Conservation (phyloP, 2,797 vertebrate genomes). For the Poeciliopsis presidionis region DNA sequence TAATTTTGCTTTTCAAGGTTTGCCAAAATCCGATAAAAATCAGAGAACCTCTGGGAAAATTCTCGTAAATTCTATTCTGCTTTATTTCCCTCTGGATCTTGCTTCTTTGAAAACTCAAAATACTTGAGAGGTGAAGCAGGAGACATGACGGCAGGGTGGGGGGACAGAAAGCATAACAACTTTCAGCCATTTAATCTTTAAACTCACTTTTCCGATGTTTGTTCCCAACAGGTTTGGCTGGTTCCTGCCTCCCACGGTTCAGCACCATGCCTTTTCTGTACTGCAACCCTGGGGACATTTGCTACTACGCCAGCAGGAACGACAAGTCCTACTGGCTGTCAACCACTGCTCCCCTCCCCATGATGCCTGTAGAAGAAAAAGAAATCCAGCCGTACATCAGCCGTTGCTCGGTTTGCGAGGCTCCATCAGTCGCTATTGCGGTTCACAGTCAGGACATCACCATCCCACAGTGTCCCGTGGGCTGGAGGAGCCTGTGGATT, state of each 20-base stretch:
- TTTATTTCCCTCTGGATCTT: not conserved
- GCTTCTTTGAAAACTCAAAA: not conserved
- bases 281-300: conserved; percentile 95
- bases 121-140: not conserved
- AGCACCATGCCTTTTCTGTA: conserved; percentile 98
- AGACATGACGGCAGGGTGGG: too few species aligned
- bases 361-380: conserved; percentile 94
- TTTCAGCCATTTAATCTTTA: not conserved
- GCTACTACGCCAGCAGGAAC: conserved; percentile 96
- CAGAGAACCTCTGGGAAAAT: not conserved
- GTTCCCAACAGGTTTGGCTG: conserved; percentile 86
- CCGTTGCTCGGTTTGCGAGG: conserved; percentile 96
- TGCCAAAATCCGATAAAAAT: not conserved
- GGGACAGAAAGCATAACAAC: not conserved
- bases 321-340: conserved; percentile 99
- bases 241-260: conserved; percentile 93
- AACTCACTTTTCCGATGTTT: conserved; percentile 1
- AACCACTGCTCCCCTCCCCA: conserved; percentile 94
- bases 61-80: not conserved
- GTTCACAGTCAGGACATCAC: conserved; percentile 95
- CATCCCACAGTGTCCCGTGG: conserved; percentile 92
- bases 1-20: not conserved
- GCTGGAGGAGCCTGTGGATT: conserved; percentile 98
- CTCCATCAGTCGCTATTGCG: conserved; percentile 94
- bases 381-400: conserved; percentile 95